Conservation (phyloP, 2,113 vertebrate species). For the human (Homo sapiens) region GRCh38 chr20:21711501-21712000, state of each 20-base stretch:
- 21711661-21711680: neutral
- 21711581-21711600: neutral
- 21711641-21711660: neutral
- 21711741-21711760: neutral
- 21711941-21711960: neutral
- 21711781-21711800: neutral
- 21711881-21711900: neutral
- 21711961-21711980: neutral
- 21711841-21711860: conserved; percentile 29
- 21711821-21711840: neutral
- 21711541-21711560: neutral
- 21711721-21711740: neutral
- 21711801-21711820: neutral
- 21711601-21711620: neutral
- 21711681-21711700: neutral
- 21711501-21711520: neutral
- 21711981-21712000: neutral
- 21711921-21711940: neutral
- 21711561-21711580: neutral
- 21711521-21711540: neutral
- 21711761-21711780: neutral
- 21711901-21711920: conserved; percentile 26
- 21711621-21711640: neutral
- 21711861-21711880: neutral
- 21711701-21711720: neutral